Conservation (phyloP, 2,888 invertebrate species). For the Acrobasis suavella region DNA sequence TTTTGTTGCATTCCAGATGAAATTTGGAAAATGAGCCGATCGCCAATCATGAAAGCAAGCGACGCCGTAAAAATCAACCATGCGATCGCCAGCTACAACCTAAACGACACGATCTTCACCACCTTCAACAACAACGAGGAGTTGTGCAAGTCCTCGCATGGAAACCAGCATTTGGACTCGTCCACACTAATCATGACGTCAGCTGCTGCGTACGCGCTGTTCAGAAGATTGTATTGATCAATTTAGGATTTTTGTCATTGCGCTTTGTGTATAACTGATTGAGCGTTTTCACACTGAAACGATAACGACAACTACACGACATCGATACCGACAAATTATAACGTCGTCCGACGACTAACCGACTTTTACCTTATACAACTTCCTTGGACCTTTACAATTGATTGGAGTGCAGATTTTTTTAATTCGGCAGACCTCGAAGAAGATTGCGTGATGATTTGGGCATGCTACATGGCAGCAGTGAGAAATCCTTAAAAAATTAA, state of each 20-base stretch:
- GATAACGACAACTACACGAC: too few species aligned
- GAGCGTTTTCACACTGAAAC: too few species aligned
- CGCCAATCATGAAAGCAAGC: constrained; percentile 62
- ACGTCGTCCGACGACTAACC: too few species aligned
- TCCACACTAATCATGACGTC: constrained; percentile 57
- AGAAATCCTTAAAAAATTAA: too few species aligned
- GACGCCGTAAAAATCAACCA: constrained; percentile 60
- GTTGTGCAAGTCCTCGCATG: constrained; percentile 52
- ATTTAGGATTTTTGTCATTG: constrained; percentile 3
- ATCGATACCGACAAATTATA: too few species aligned
- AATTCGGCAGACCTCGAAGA: too few species aligned
- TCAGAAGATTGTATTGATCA: constrained; percentile 53
- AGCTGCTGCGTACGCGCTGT: constrained; percentile 56
- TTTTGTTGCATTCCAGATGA: constrained; percentile 56
- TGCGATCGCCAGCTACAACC: constrained; percentile 57
- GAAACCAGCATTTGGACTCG: constrained; percentile 49
- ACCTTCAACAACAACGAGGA: constrained; percentile 69
- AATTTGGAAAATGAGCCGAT: constrained; percentile 69
- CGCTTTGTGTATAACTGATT: too few species aligned
- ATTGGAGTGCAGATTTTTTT: too few species aligned
- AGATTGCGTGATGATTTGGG: too few species aligned
- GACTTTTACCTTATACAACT: too few species aligned
- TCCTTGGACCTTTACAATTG: too few species aligned
- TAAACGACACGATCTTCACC: constrained; percentile 54
- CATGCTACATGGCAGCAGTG: too few species aligned